phyloP scores from a whole-genome alignment of 2,113 vertebrate species.

The Prietella phreatophila region DNA sequence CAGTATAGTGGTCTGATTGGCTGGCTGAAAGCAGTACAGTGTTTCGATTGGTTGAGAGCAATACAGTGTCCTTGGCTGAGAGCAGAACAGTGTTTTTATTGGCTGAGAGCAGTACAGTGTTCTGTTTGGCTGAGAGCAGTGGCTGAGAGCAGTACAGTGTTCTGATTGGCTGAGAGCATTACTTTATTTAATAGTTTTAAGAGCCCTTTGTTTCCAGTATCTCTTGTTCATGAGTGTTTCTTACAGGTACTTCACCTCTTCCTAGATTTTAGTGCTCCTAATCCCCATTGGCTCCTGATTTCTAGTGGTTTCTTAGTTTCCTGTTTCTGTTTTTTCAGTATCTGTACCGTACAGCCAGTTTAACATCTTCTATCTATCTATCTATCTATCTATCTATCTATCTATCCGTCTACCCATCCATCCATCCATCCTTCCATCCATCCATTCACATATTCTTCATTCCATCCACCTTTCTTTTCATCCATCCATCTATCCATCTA shows the following conservation, averaged over 20 bases:
- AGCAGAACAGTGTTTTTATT: not conserved
- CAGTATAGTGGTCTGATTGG: not conserved
- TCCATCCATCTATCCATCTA: not conserved
- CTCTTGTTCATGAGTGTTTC: no score
- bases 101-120: not conserved
- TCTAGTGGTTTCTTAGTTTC: no score
- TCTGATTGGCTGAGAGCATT: no score
- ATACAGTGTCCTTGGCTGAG: not conserved
- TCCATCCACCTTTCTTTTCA: not conserved
- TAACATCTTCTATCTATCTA: no score
- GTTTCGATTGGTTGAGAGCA: not conserved
- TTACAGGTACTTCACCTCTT: no score
- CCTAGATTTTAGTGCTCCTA: no score
- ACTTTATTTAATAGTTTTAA: not conserved
- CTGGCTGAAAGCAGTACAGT: not conserved
- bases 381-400: no score
- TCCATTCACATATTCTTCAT: not conserved
- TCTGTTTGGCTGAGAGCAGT: not conserved
- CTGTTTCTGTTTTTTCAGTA: no score
- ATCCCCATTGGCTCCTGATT: no score
- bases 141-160: not conserved
- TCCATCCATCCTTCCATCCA: not conserved
- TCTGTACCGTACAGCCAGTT: no score
- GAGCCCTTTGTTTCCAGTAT: not conserved
- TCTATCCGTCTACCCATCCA: no score